phyloP scores from a whole-genome alignment of 2,113 vertebrate genomes.

The Nothoprocta perdicaria region DNA sequence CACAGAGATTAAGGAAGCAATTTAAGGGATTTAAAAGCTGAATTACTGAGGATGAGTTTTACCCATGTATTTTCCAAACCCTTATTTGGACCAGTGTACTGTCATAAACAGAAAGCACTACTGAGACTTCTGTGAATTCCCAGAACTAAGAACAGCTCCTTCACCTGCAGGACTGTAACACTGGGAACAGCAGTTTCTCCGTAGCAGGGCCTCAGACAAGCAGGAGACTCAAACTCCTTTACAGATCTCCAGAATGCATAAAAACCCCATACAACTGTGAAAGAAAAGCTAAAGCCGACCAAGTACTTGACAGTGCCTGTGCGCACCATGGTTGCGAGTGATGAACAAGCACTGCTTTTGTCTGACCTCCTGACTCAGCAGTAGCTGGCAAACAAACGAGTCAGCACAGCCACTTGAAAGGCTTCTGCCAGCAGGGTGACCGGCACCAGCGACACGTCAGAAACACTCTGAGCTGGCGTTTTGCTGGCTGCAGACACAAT shows the following conservation, averaged over 20 bases:
- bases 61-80: neutral
- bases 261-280: neutral
- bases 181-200: neutral
- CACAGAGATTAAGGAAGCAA: neutral
- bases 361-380: neutral
- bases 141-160: neutral
- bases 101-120: neutral
- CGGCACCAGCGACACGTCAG: fast-evolving
- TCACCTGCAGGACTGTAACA: neutral
- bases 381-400: neutral
- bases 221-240: neutral
- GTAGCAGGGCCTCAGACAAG: neutral
- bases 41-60: neutral
- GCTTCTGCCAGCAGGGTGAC: neutral
- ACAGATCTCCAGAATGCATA: neutral
- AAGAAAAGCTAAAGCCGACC: neutral
- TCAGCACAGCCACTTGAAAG: neutral
- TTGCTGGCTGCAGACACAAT: fast-evolving
- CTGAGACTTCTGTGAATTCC: neutral
- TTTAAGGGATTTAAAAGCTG: neutral
- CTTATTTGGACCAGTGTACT: neutral
- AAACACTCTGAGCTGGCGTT: neutral
- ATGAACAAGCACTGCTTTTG: neutral
- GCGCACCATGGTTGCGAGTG: fast-evolving
- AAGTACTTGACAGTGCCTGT: neutral